Conservation (phyloP, 2,113 vertebrate genomes). For the Sinocyclocheilus maitianheensis region DNA sequence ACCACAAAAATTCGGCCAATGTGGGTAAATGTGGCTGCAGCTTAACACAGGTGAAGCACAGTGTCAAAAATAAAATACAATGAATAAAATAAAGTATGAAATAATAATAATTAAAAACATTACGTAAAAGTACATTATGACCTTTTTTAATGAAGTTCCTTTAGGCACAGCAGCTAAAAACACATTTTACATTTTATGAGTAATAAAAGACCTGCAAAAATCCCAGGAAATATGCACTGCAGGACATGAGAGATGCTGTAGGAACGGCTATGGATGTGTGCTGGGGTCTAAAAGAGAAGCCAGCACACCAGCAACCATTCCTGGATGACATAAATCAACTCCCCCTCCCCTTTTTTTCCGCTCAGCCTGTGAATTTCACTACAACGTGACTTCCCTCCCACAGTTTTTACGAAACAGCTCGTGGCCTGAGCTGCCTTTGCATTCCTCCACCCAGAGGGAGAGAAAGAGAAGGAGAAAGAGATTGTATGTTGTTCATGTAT, state of each 20-base stretch:
- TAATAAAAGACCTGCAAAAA: background rate
- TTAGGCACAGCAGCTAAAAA: background rate
- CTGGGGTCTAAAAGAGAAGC: constrained; percentile 20
- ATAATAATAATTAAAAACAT: no score
- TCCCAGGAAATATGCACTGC: background rate
- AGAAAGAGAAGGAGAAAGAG: constrained; percentile 30
- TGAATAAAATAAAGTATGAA: no score
- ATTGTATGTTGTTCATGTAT: background rate
- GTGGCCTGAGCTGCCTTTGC: constrained; percentile 52
- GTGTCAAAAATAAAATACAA: no score
- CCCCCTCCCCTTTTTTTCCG: constrained; percentile 38
- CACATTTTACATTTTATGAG: background rate
- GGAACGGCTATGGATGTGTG: constrained; percentile 42
- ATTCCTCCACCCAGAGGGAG: constrained; percentile 40
- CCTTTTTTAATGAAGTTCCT: background rate
- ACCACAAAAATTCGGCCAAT: no score
- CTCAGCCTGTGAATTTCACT: constrained; percentile 50
- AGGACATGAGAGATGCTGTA: constrained; percentile 31
- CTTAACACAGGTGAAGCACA: no score
- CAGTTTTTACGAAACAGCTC: constrained; percentile 43
- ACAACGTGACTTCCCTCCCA: constrained; percentile 54
- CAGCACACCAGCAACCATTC: constrained; percentile 33
- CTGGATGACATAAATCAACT: constrained; percentile 53
- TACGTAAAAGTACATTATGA: no score
- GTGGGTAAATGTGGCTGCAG: no score